A percentile compares a stretch with the other conserved stretches of the same genome.
These are phyloP conservation scores for Junonia oenone DNA, from an alignment of 2,888 invertebrate genomes.

Conservation along the genomic window DNA sequence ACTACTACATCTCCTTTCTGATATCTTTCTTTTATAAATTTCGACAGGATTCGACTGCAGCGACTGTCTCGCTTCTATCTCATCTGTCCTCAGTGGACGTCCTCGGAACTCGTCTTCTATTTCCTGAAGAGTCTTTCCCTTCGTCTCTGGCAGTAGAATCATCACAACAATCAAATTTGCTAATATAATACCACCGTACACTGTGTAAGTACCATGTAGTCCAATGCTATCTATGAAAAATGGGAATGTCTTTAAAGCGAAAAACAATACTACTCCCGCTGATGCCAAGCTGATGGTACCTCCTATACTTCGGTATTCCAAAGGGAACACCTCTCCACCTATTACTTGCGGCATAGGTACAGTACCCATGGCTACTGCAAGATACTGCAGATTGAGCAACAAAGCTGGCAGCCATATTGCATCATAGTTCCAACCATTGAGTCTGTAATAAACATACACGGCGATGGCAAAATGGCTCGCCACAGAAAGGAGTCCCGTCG, in stretches of 20 bases:
- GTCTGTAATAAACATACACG: constrained; percentile 50
- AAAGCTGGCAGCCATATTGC: constrained; percentile 66
- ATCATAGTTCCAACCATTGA: constrained; percentile 42
- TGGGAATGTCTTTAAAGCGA: constrained; percentile 81
- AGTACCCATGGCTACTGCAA: constrained; percentile 78
- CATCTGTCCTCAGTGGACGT: constrained; percentile 40
- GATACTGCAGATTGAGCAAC: constrained; percentile 73
- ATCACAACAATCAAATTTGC: constrained; percentile 74
- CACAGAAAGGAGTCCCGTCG: constrained; percentile 52
- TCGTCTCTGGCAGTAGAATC: constrained; percentile 82
- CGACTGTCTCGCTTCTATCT: constrained; percentile 44
- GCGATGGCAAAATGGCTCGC: constrained; percentile 75
- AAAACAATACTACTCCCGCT: constrained; percentile 78
- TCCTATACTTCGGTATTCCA: constrained; percentile 79
- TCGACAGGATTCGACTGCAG: constrained; percentile 45
- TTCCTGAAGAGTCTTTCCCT: constrained; percentile 81
- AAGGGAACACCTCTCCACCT: constrained; percentile 84
- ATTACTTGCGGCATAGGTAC: constrained; percentile 84
- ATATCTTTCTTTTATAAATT: constrained; percentile 44
- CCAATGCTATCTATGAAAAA: constrained; percentile 68
- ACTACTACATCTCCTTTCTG: constrained; percentile 41
- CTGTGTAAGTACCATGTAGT: constrained; percentile 74
- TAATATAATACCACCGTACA: constrained; percentile 75
- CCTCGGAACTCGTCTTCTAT: constrained; percentile 80
- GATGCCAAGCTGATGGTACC: constrained; percentile 81